These are phyloP conservation scores for Branchipolynoe longqiensis DNA, from an alignment of 2,888 invertebrate genomes.

Conservation along the genomic window DNA sequence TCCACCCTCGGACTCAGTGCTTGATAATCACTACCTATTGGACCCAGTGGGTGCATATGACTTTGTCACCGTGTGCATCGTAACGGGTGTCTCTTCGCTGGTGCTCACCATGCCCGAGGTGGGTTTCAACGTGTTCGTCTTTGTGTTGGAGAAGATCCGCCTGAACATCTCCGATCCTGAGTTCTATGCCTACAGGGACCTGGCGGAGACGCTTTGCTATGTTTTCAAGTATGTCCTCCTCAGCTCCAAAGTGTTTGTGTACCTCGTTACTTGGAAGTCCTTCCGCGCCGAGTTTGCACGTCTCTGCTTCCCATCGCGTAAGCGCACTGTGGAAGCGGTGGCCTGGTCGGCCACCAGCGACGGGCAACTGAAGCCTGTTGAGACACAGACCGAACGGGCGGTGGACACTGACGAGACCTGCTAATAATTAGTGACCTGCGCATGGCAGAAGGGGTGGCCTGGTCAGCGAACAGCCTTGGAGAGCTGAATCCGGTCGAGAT, in stretches of 20 bases:
- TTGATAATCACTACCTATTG: slow-evolving; percentile 67
- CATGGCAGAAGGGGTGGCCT: too few relatives aligned
- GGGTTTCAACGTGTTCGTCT: slow-evolving; percentile 64
- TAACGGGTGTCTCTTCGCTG: slow-evolving; percentile 65
- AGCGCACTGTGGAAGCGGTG: not conserved
- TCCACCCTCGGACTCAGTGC: slow-evolving; percentile 60
- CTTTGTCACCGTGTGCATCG: slow-evolving; percentile 65
- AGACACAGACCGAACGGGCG: slow-evolving; percentile 37
- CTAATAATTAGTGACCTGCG: too few relatives aligned
- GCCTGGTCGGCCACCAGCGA: slow-evolving; percentile 19
- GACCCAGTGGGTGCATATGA: slow-evolving; percentile 66
- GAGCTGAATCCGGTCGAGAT: too few relatives aligned
- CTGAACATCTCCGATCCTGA: not conserved
- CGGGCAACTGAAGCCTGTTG: slow-evolving; percentile 42
- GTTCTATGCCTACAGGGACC: slow-evolving; percentile 47
- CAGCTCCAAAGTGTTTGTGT: slow-evolving; percentile 72
- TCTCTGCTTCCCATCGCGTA: slow-evolving; percentile 1
- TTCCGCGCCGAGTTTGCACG: slow-evolving; percentile 23
- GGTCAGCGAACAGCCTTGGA: too few relatives aligned
- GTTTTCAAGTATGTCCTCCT: slow-evolving; percentile 67
- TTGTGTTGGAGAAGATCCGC: slow-evolving; percentile 55
- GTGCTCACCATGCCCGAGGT: slow-evolving; percentile 68
- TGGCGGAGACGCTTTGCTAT: slow-evolving; percentile 66
- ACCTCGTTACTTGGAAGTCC: slow-evolving; percentile 29
- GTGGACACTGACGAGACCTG: slow-evolving; percentile 8